These are phyloP conservation scores for Omphaloscelis lunosa DNA, from an alignment of 2,888 invertebrate species.

Conservation along the genomic window DNA sequence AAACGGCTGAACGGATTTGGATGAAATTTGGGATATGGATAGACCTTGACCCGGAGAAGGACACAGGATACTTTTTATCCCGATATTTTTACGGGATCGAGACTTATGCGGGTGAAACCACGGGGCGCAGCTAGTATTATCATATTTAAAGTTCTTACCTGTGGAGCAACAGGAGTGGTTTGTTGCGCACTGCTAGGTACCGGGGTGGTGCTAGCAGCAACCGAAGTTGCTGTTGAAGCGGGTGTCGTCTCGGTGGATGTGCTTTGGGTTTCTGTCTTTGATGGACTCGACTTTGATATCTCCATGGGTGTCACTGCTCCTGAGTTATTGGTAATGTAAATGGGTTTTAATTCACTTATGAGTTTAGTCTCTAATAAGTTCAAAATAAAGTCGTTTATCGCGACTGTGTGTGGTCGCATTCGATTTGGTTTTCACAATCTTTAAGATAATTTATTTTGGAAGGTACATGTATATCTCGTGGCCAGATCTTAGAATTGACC, in stretches of 20 bases:
- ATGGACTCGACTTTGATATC: conserved; percentile 65
- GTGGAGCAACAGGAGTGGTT: conserved; percentile 75
- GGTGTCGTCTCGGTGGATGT: conserved; percentile 45
- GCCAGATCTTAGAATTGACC: too few species aligned
- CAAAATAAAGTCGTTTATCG: neutral
- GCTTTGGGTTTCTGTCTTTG: conserved; percentile 61
- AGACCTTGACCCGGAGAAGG: too few species aligned
- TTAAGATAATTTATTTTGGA: neutral
- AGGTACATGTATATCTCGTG: neutral
- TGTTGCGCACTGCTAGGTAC: conserved; percentile 76
- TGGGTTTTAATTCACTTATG: neutral
- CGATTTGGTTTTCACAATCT: neutral
- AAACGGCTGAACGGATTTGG: too few species aligned
- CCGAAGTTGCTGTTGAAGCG: conserved; percentile 41
- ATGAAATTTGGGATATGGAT: too few species aligned
- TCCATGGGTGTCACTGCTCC: conserved; percentile 67
- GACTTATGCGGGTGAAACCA: too few species aligned
- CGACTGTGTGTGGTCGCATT: neutral
- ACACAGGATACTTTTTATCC: too few species aligned
- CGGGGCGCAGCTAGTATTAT: too few species aligned
- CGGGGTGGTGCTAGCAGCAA: conserved; percentile 59
- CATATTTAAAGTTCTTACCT: conserved; percentile 68
- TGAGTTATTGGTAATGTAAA: conserved; percentile 4
- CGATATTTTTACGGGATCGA: too few species aligned
- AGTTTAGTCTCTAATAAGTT: neutral